Conservation (phyloP, 1,140 invertebrate genomes). For the Zaprionus capensis region DNA sequence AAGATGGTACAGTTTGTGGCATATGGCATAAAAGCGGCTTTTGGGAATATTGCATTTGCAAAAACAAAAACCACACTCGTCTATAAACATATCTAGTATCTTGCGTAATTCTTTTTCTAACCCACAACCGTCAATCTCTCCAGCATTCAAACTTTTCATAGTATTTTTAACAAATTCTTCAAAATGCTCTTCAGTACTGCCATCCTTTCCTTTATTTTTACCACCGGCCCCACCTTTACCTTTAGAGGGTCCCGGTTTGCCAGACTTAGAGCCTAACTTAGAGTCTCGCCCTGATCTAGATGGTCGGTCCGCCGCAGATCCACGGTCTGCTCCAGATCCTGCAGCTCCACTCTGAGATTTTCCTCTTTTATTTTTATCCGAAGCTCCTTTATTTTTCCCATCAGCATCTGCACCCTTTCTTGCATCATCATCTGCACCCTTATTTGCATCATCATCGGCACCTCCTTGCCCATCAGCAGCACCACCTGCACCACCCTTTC, state of each 20-base stretch:
- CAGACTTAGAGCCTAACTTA: not conserved
- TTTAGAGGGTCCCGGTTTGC: not conserved
- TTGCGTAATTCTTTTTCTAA: constrained; percentile 64
- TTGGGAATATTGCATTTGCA: constrained; percentile 69
- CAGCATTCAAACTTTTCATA: constrained; percentile 44
- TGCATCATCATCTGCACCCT: not conserved
- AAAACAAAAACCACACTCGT: constrained; percentile 72
- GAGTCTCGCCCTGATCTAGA: not conserved
- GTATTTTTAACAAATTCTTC: constrained; percentile 61
- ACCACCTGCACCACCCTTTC: not conserved
- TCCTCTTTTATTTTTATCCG: not conserved
- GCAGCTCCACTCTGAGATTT: not conserved
- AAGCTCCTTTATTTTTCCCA: no score
- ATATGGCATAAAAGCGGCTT: constrained; percentile 69
- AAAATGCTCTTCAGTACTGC: constrained; percentile 49
- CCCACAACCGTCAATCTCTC: constrained; percentile 55
- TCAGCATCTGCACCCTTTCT: no score
- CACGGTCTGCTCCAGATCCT: no score
- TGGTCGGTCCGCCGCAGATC: not conserved
- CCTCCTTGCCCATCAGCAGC: not conserved
- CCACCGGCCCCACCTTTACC: not conserved
- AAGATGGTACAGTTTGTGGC: constrained; percentile 65
- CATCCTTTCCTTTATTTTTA: not conserved
- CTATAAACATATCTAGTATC: constrained; percentile 68
- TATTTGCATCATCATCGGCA: not conserved